Evolutionary conservation across 2,113 vertebrate species (phyloP), one percentile per base, ranked within the genome.

Genomic region (Sclerurus mexicanus): DNA sequence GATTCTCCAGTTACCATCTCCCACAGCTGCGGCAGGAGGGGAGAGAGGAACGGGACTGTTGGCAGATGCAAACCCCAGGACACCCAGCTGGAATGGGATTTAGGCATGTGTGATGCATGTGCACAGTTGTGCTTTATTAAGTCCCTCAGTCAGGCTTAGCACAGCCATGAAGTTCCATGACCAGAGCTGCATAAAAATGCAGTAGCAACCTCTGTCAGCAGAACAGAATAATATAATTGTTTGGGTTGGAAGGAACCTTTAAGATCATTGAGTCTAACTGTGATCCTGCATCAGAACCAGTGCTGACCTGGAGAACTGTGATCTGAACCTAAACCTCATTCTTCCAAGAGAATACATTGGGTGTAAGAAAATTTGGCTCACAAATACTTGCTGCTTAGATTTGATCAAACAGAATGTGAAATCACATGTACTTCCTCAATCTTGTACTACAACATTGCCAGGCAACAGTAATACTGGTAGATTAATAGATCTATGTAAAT

Each of bases 401-500:
- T 53, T 67, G 44, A 69, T 63, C 59, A 55, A 89, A 56, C 7
- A 55, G 44, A 3, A 31, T 4, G 55, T 33, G 46, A 59, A 90
- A 83, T 4, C 10, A 15, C 19, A 72, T 56, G 33, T 49, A 21
- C 44, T 84, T 47, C 12, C 28, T 50, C 49, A 63, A 1, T 76
- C 59, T 50, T 53, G 22, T 68, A 40, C 12, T 63, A 55, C 63
- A 81, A 42, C 30, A 52, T 46, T 60, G 78, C 73, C 69, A 87
- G 69, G 75, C 64, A 92, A 95, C 74, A 90, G 74, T 8, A 59
- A 64, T 47, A 18, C 5, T 10, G 50, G 46, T 39, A 33, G 63
- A 68, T 78, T 74, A 90, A 85, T 20, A 66, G 74, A 40, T 22
- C 63, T 50, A 49, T 62, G 89, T 62, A 92, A 90, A 92, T 71